These are phyloP conservation scores for Tinamus guttatus DNA, from an alignment of 2,113 vertebrate genomes.

Conservation along the genomic window DNA sequence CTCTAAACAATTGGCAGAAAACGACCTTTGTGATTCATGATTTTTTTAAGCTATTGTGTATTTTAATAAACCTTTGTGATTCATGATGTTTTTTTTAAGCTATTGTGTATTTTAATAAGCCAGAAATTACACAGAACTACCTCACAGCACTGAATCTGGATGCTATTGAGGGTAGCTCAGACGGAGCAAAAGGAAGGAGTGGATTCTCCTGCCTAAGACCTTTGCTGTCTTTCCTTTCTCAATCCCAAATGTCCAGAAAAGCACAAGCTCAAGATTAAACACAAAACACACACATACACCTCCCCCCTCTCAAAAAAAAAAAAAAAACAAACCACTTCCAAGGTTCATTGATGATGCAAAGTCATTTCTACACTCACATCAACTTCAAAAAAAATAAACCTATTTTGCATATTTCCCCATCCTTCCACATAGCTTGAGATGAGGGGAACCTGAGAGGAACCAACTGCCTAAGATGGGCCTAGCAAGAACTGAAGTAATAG, in stretches of 20 bases:
- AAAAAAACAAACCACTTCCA: neutral
- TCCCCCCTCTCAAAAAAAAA: too few species aligned
- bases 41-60: neutral
- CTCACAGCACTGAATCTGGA: neutral
- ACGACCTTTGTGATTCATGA: neutral
- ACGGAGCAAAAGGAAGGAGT: neutral
- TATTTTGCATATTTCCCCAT: neutral
- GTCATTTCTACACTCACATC: neutral
- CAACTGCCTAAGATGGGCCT: neutral
- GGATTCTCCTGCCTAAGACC: too few species aligned
- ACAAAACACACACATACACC: neutral
- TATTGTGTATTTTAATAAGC: neutral
- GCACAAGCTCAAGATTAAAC: neutral
- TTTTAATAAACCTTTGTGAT: neutral
- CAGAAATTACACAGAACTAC: neutral
- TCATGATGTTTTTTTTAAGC: neutral
- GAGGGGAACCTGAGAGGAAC: neutral
- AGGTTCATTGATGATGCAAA: neutral
- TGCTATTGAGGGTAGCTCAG: fast-evolving
- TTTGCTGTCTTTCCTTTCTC: neutral
- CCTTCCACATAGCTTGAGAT: neutral
- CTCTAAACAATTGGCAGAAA: neutral
- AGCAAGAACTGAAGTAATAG: neutral
- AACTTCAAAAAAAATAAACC: neutral
- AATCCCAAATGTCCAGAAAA: neutral